Percentiles rank a stretch among this genome's conserved stretches.
phyloP scores from a whole-genome alignment of 1,140 invertebrate genomes.

The Metopolophium dirhodum region DNA sequence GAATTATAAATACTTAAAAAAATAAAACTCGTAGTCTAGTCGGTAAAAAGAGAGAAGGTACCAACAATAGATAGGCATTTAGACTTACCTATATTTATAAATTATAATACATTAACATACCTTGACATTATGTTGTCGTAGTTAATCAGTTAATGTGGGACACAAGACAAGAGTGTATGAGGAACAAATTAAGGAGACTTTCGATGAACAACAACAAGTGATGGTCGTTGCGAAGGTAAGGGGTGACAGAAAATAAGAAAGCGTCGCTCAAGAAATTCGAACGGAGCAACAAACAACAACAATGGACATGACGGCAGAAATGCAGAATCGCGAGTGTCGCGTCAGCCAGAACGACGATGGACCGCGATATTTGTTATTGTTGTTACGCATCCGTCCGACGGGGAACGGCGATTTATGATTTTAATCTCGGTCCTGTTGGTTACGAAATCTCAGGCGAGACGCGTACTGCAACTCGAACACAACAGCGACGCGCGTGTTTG shows the following conservation, averaged over 20 bases:
- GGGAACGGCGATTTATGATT: neutral
- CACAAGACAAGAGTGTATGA: neutral
- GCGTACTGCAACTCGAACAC: neutral
- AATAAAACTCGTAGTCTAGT: neutral
- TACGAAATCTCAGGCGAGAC: neutral
- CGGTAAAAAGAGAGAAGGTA: neutral
- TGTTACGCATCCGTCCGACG: neutral
- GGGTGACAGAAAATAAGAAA: neutral
- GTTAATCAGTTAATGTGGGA: neutral
- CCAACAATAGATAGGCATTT: neutral
- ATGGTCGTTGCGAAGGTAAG: neutral
- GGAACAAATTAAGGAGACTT: neutral
- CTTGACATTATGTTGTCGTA: neutral
- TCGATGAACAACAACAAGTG: neutral
- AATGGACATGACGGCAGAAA: neutral
- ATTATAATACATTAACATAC: neutral
- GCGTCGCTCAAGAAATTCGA: neutral
- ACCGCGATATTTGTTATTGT: neutral
- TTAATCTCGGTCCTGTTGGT: neutral
- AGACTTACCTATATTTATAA: neutral
- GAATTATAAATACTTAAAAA: neutral
- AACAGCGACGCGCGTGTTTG: neutral
- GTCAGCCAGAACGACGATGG: neutral
- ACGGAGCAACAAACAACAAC: neutral
- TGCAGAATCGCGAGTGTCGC: neutral